Conservation (phyloP, 2,113 vertebrate genomes). For the Channa argus region DNA sequence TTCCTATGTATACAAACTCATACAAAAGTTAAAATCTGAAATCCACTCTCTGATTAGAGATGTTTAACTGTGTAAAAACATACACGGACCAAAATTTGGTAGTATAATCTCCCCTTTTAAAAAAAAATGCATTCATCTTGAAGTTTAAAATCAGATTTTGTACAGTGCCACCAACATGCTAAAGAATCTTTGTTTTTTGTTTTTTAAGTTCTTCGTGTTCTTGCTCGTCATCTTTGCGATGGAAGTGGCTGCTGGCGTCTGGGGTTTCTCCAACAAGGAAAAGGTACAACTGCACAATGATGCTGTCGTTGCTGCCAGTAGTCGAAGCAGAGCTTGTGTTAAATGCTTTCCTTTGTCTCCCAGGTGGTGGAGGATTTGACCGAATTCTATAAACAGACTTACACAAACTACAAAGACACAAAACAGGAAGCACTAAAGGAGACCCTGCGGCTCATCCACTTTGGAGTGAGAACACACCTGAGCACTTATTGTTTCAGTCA, state of each 20-base stretch:
- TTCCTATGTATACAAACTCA: too few relatives aligned
- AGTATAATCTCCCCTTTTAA: too few relatives aligned
- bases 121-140: too few relatives aligned
- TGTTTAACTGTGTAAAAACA: too few relatives aligned
- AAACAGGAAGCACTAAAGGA: constrained; percentile 81
- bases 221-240: constrained; percentile 93
- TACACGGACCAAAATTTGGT: too few relatives aligned
- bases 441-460: constrained; percentile 88
- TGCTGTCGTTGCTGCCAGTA: not conserved
- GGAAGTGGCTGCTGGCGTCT: constrained; percentile 94
- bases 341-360: not conserved
- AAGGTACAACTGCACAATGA: constrained; percentile 75
- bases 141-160: too few relatives aligned
- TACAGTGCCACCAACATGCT: too few relatives aligned
- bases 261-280: constrained; percentile 91
- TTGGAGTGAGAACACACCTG: constrained; percentile 77
- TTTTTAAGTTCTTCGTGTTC: constrained; percentile 91
- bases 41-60: too few relatives aligned
- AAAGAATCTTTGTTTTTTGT: not conserved
- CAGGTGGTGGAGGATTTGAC: constrained; percentile 87
- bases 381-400: constrained; percentile 88
- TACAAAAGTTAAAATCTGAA: too few relatives aligned
- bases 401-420: constrained; percentile 72
- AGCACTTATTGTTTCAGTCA: not conserved
- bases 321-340: not conserved